Conservation (phyloP, 2,797 vertebrate species). For the Bufotes viridis region DNA sequence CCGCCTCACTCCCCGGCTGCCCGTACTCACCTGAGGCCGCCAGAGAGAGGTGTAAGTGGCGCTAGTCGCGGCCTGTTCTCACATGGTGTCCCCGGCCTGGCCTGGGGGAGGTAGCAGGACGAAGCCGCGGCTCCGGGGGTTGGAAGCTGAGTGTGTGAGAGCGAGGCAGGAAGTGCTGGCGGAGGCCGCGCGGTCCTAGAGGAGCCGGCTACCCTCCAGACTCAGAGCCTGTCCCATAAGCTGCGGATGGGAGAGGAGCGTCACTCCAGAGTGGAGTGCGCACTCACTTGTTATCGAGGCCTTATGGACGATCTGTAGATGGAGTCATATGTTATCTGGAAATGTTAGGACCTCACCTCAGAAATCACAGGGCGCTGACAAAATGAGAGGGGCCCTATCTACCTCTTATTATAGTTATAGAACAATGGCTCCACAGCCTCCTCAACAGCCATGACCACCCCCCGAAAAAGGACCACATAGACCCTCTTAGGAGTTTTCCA, state of each 20-base stretch:
- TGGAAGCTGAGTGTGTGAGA: slow-evolving; percentile 22
- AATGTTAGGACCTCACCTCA: too few relatives aligned
- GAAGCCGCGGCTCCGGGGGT: slow-evolving; percentile 17
- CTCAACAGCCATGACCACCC: too few relatives aligned
- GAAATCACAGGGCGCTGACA: too few relatives aligned
- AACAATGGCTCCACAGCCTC: too few relatives aligned
- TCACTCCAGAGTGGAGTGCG: not conserved
- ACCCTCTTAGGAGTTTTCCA: too few relatives aligned
- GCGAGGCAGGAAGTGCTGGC: slow-evolving; percentile 47
- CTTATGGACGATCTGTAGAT: too few relatives aligned
- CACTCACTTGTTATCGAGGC: too few relatives aligned
- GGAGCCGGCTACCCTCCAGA: not conserved
- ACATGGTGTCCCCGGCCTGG: slow-evolving; percentile 44
- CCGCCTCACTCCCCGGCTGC: not conserved
- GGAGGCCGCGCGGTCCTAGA: slow-evolving; percentile 12
- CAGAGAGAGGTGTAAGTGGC: not conserved
- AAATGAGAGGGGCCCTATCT: too few relatives aligned
- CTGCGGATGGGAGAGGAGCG: not conserved
- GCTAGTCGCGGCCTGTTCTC: slow-evolving; percentile 30
- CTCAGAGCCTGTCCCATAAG: not conserved
- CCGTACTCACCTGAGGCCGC: slow-evolving; percentile 14
- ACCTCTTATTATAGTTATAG: too few relatives aligned
- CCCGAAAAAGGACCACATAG: too few relatives aligned
- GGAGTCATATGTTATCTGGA: too few relatives aligned
- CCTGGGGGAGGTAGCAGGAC: slow-evolving; percentile 22